Conservation (phyloP, 2,888 invertebrate genomes). For the Thera obeliscata region DNA sequence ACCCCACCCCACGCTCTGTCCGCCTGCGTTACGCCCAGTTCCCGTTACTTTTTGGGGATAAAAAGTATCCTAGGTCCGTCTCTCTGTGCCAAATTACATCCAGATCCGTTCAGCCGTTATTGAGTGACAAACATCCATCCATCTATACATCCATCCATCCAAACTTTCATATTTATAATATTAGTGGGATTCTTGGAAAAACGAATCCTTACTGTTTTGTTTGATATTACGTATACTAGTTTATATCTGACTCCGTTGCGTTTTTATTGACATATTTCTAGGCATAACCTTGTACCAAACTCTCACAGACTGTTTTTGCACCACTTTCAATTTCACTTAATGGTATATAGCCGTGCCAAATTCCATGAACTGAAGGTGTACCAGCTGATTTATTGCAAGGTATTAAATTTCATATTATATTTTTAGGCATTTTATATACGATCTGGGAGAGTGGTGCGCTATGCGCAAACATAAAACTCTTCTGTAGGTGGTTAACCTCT, state of each 20-base stretch:
- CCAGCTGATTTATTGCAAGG: conserved; percentile 9
- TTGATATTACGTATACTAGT: not conserved
- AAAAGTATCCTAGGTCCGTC: no score
- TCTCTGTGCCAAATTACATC: no score
- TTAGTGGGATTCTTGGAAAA: no score
- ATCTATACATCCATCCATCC: no score
- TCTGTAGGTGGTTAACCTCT: no score
- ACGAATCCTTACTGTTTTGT: not conserved
- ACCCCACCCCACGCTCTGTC: no score
- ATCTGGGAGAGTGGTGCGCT: not conserved
- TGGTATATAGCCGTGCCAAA: conserved; percentile 24
- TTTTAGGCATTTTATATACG: conserved; percentile 14
- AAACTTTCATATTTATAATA: no score
- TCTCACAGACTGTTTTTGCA: conserved; percentile 10
- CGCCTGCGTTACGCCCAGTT: no score
- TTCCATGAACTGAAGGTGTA: conserved; percentile 24
- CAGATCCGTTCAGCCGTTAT: no score
- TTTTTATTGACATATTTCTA: not conserved
- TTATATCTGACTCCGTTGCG: not conserved
- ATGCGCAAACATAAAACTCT: no score
- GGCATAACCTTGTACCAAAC: conserved; percentile 13
- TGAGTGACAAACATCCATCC: no score
- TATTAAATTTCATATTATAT: conserved; percentile 8
- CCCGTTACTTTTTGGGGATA: no score
- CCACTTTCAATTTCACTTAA: conserved; percentile 21